Conservation (phyloP, 1,140 invertebrate genomes). For the Chelonus insularis region DNA sequence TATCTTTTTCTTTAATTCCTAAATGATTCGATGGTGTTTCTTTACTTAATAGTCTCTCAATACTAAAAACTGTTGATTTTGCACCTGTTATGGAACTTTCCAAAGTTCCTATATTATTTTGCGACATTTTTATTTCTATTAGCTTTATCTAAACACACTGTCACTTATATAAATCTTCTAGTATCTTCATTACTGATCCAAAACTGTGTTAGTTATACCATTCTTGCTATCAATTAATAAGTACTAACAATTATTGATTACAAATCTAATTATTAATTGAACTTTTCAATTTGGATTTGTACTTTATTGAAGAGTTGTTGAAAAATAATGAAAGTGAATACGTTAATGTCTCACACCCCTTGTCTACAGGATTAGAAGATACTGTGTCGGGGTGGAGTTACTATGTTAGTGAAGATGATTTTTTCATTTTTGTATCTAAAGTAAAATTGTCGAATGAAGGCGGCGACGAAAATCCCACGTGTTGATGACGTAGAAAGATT, state of each 20-base stretch:
- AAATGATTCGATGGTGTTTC: constrained; percentile 32
- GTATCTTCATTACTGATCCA: too few relatives aligned
- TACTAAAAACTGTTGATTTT: constrained; percentile 47
- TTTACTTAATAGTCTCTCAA: constrained; percentile 45
- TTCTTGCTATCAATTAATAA: too few relatives aligned
- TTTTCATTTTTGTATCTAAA: constrained; percentile 38
- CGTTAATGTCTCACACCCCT: constrained; percentile 13
- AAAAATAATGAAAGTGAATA: neutral
- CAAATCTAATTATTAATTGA: too few relatives aligned
- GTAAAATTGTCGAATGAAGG: constrained; percentile 40
- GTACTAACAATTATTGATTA: too few relatives aligned
- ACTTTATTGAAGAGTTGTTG: too few relatives aligned
- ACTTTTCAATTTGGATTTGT: too few relatives aligned
- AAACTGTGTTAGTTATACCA: too few relatives aligned
- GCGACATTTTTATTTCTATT: constrained; percentile 45
- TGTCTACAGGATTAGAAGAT: constrained; percentile 26
- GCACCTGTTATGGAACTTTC: constrained; percentile 11
- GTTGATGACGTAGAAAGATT: constrained; percentile 11
- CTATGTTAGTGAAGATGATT: constrained; percentile 36
- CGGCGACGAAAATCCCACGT: constrained; percentile 34
- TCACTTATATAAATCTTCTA: too few relatives aligned
- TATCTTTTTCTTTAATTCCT: constrained; percentile 25
- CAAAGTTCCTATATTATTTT: constrained; percentile 26
- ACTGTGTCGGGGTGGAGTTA: constrained; percentile 31
- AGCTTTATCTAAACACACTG: too few relatives aligned